These are phyloP conservation scores for Chironex yamaguchii DNA, from an alignment of 30 jellyfish, hydroid and myxozoan species.

Conservation along the genomic window DNA sequence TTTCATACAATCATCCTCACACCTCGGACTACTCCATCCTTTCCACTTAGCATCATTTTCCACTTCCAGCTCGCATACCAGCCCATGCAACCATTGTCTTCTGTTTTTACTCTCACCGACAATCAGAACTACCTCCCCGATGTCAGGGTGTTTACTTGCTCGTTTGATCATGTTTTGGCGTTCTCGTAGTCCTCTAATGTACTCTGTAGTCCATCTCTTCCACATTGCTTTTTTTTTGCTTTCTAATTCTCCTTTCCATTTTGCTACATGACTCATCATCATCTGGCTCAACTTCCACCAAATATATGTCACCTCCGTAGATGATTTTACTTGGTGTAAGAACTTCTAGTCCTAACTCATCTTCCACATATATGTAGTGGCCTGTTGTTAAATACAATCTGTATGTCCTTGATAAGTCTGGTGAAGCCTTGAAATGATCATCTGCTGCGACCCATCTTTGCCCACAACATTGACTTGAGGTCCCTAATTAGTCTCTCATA, in stretches of 20 bases:
- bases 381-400: not conserved
- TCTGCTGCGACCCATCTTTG: not conserved
- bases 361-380: constrained; percentile 11
- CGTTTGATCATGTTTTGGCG: too few species aligned
- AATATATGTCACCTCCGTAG: constrained; percentile 7
- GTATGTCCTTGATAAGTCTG: not conserved
- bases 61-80: constrained; percentile 27
- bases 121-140: constrained; percentile 41
- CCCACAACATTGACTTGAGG: not conserved
- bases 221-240: constrained; percentile 50
- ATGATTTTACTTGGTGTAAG: not conserved
- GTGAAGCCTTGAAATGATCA: not conserved
- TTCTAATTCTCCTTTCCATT: constrained; percentile 51
- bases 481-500: constrained; percentile 15
- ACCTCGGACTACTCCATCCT: constrained; percentile 39
- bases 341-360: not conserved
- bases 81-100: constrained; percentile 32
- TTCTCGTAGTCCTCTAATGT: constrained; percentile 64
- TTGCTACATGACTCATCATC: constrained; percentile 30
- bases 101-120: constrained; percentile 40
- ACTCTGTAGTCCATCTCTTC: constrained; percentile 72
- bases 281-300: constrained; percentile 33
- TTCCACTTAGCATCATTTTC: not conserved
- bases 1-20: constrained; percentile 37
- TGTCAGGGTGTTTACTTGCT: constrained; percentile 60